A percentile compares a stretch with the other conserved stretches of the same genome.
Evolutionary conservation across 2,113 vertebrate species (phyloP).

Genomic region (Lepisosteus oculatus): DNA sequence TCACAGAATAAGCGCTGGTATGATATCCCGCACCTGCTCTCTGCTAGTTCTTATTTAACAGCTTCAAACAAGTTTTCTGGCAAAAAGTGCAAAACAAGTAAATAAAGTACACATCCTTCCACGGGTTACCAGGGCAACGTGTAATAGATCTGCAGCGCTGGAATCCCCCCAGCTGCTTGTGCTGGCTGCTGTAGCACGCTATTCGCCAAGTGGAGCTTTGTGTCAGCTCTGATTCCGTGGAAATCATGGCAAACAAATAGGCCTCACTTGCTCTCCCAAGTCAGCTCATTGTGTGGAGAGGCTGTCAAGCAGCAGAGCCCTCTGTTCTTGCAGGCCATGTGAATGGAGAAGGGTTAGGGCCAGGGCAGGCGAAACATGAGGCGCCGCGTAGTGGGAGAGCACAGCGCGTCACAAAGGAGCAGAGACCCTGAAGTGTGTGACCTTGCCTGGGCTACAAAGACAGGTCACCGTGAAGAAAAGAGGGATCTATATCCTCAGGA

Average conservation of each 20-base stretch:
- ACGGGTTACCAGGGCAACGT: constrained; percentile 51
- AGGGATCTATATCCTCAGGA: constrained; percentile 58
- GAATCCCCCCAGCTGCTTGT: constrained; percentile 35
- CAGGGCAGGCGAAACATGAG: constrained; percentile 55
- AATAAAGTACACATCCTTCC: constrained; percentile 24
- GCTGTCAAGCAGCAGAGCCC: constrained; percentile 26
- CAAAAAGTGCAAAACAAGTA: constrained; percentile 18
- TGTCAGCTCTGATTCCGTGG: constrained; percentile 41
- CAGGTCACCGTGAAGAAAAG: constrained; percentile 45
- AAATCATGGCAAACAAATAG: constrained; percentile 53
- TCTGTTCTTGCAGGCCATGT: constrained; percentile 24
- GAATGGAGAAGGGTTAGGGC: constrained; percentile 33
- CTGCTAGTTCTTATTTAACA: constrained; percentile 7
- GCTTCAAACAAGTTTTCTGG: constrained; percentile 10
- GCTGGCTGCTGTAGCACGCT: constrained; percentile 15
- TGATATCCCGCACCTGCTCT: not conserved
- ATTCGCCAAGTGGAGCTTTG: constrained; percentile 29
- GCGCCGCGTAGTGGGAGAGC: constrained; percentile 3
- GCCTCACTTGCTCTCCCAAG: constrained; percentile 23
- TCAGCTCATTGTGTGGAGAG: constrained; percentile 28
- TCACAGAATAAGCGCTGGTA: too few species aligned
- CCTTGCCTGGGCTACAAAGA: constrained; percentile 55
- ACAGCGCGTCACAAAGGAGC: constrained; percentile 29
- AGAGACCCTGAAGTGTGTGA: constrained; percentile 49
- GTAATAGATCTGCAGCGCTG: constrained; percentile 32